Percentiles rank a stretch among this genome's conserved stretches.
phyloP scores from a whole-genome alignment of 2,797 vertebrate genomes.

The Steatocranus sp. region DNA sequence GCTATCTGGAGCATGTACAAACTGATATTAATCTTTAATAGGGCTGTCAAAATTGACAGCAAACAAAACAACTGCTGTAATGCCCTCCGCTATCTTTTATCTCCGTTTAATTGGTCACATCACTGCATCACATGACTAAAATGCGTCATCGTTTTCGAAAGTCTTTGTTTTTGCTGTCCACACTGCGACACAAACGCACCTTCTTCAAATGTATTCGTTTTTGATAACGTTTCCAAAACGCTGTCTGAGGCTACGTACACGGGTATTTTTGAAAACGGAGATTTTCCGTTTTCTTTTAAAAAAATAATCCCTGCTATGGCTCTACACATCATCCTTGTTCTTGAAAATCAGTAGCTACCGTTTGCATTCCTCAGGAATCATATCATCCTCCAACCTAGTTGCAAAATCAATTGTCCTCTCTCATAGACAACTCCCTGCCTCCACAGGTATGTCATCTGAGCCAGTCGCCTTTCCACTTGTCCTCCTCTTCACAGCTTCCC shows the following conservation, averaged over 20 bases:
- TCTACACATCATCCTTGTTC: neutral
- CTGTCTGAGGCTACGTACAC: too few species aligned
- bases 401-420: neutral
- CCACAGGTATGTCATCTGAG: neutral
- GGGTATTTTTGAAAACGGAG: too few species aligned
- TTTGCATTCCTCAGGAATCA: neutral
- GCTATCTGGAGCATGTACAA: fast-evolving
- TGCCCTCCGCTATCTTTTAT: fast-evolving
- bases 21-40: neutral
- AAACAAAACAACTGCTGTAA: neutral
- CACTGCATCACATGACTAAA: neutral
- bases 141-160: fast-evolving
- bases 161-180: fast-evolving
- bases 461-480: neutral
- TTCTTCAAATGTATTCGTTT: too few species aligned
- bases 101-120: neutral
- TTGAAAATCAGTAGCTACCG: neutral
- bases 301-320: neutral
- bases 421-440: neutral
- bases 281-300: too few species aligned
- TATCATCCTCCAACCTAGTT: neutral
- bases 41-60: neutral
- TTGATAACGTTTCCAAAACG: too few species aligned
- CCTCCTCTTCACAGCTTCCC: neutral
- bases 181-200: too few species aligned